Base-by-base conservation (phyloP, 2,113 vertebrate species). In the Gymnarchus niloticus region DNA sequence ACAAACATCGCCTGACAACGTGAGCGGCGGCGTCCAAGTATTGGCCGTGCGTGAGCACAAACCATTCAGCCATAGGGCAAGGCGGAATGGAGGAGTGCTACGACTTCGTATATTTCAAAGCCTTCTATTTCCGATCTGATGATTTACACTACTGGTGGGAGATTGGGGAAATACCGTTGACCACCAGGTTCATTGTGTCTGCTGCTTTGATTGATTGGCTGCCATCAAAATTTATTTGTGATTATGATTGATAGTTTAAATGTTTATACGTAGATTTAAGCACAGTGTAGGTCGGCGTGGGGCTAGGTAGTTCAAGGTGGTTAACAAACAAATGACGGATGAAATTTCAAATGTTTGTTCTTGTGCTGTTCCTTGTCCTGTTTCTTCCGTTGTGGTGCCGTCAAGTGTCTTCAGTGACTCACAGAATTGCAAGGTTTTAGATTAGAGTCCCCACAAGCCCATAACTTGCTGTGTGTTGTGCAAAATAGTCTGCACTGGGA, bases 1-100 rank as follows among this genome's bases (percentile, higher is more conserved):
- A 73, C 86, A 86, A 83, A 69, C 86, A 7, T 10, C 46, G 25
- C 78, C 57, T 87, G 87, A 25, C 33, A 87, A 87, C 69, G 23
- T 81, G 86, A 33, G 78, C 88, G 83, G 86, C 81, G 46, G 1
- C 54, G 2, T 76, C 73, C 51, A 23, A 17, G 10, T 69, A 19
- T 87, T 54, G 25, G 44, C 84, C 19, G 4, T 78, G 84, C 28
- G 19, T 28, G 83, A 48, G 57, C 57, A 25, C 41, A 25, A 25
- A 56, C 33, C 6, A 65, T 41, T 41, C 41, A 61, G 83, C 14
- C 3, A 44, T 33, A 23, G 56, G 37, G 9, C 14, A 61, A 56
- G 7, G 14, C 6, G 3, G 8, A 12, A 48, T 46, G 83, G 59
- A 84, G 12, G 1, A 69, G 59, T 21, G 21, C 37, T 44, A 41